Evolutionary conservation across 1,140 invertebrate genomes (phyloP), one percentile per base, ranked within the genome.

Genomic region (Macrocentrus cingulum): DNA sequence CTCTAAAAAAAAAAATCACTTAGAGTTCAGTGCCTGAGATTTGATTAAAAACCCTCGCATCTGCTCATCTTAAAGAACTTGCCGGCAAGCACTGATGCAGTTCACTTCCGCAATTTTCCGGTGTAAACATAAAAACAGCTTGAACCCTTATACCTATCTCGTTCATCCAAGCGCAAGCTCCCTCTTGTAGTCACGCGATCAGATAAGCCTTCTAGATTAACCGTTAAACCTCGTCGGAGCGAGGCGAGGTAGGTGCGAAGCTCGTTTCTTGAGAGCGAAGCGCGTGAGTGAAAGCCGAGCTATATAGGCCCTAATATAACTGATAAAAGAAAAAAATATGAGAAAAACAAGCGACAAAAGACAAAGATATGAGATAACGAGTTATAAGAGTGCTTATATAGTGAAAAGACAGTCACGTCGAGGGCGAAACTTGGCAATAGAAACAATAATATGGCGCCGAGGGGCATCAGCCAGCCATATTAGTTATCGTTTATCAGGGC

Each of bases 401-500:
- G 52, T 46, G 45, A 32, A 42, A 39, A 49, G 46, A 49, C 13
- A 36, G 45, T 23, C 44, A 56, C 48, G 51, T 57, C 36, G n/a
- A 18, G 37, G 25, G 25, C 29, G 51, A 62, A 66, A 61, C 23
- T 56, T 54, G 22, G 52, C 56, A 60, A 63, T 55, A 61, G 59
- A 57, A 59, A 42, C 44, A 62, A 66, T 56, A 59, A 56, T 37
- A 53, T 22, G 44, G 49, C 36, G 51, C 20, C 13, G 13, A 36
- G 11, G 20, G 32, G 46, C 7, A 7, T 2, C 37, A 15, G 13
- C 18, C n/a, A 34, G 46, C 36, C 67, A 65, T 71, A 73, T 73
- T 73, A 73, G 71, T 73, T 73, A 73, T 72, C 71, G 70, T 72
- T 73, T 73, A 73, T 73, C 71, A 70, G 68, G 56, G 49, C 37